Base-by-base conservation (phyloP, 2,797 vertebrate species). In the Phoxinus dragarum region DNA sequence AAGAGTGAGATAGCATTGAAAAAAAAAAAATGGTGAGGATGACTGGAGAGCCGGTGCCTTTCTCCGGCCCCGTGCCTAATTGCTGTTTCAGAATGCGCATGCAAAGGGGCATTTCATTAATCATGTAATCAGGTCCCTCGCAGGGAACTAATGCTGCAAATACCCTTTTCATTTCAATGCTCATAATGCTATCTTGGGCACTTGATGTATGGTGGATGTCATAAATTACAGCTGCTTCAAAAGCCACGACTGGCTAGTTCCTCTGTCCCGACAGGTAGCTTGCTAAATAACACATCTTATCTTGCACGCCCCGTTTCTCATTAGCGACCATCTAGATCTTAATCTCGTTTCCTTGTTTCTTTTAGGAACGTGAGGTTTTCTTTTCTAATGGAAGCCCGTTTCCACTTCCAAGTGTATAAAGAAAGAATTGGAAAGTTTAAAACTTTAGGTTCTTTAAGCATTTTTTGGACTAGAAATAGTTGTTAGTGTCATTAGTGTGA, bases 121-220 rank as follows among this genome's bases (percentile, higher is more conserved):
- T 99, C 98, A 99, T 99, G 99, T 99, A 99, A 99, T 99, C 98
- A 98, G 95, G 97, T 98, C 96, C 96, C 97, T 98, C 80, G 94
- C 96, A 98, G 97, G 89, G 96, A 98, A 97, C 97, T 99, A 99
- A 99, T 99, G 98, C 99, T 98, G 97, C 98, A 99, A 98, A 99
- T 99, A 98, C 96, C 97, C 97, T 99, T 99, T 99, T 98, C 97
- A 98, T 99, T 97, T 97, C 96, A 98, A 96, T 97, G 97, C 96
- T 96, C 96, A 97, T 97, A 98, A 98, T 97, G 96, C 97, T 97
- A 98, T 97, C 96, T 96, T 96, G 97, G 95, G 96, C 96, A 96
- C 96, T 97, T 99, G 98, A 99, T 98, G 97, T 98, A 98, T 98
- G 96, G 97, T 95, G 96, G 96, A 97, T 98, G 97, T 98, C 98